phyloP scores from a whole-genome alignment of 2,797 vertebrate species.

The Clarias platycephalus region DNA sequence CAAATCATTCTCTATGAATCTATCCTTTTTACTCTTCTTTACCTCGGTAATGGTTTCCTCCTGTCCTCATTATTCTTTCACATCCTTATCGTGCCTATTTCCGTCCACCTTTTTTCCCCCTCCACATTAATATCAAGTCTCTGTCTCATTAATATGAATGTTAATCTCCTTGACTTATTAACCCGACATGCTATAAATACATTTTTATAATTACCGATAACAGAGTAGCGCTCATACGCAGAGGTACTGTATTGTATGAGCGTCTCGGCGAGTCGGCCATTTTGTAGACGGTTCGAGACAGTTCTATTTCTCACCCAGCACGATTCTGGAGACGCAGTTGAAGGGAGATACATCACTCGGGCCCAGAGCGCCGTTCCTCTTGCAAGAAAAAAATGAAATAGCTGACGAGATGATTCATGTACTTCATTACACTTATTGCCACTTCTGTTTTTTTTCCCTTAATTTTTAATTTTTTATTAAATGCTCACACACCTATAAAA shows the following conservation, averaged over 20 bases:
- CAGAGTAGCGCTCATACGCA: constrained; percentile 26
- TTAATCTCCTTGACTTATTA: constrained; percentile 40
- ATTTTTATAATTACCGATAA: constrained; percentile 43
- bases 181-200: constrained; percentile 48
- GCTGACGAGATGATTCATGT: neutral
- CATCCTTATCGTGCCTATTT: neutral
- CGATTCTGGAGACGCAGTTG: constrained; percentile 21
- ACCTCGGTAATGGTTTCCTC: neutral
- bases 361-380: constrained; percentile 18
- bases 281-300: constrained; percentile 35
- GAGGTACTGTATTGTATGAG: neutral
- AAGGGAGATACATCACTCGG: constrained; percentile 35
- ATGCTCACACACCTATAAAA: neutral
- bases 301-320: constrained; percentile 26
- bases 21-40: neutral
- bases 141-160: constrained; percentile 31
- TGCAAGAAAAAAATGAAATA: neutral
- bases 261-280: constrained; percentile 3
- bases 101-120: constrained; percentile 4
- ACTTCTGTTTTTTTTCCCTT: neutral
- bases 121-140: constrained; percentile 44
- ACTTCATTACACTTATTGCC: neutral
- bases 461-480: neutral
- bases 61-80: neutral
- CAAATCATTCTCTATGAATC: neutral